Conservation (phyloP, 2,113 vertebrate genomes). For the Neofelis nebulosa region DNA sequence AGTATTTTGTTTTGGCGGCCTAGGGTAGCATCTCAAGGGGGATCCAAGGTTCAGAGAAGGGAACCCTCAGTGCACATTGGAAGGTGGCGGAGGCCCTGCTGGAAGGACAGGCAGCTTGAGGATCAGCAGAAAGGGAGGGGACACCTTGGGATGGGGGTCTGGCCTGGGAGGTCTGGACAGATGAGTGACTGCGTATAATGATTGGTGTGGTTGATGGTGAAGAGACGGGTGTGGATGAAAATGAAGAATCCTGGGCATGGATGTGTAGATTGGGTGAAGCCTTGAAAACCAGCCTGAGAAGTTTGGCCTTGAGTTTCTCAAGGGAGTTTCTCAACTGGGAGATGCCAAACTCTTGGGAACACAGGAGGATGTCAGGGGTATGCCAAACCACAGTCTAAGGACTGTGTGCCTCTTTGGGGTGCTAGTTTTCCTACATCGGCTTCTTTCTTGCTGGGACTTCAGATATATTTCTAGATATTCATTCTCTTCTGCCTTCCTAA, state of each 20-base stretch:
- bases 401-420: neutral
- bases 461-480: neutral
- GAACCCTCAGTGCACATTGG: rapidly evolving
- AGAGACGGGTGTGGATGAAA: neutral
- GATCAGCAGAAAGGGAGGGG: neutral
- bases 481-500: neutral
- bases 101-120: neutral
- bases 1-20: neutral
- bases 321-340: neutral
- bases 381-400: neutral
- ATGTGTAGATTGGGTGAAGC: neutral
- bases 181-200: rapidly evolving
- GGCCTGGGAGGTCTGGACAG: neutral
- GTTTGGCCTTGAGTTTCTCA: neutral
- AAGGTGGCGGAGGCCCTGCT: neutral
- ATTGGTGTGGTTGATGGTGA: neutral
- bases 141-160: no score
- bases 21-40: neutral
- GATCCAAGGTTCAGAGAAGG: neutral
- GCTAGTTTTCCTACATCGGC: neutral
- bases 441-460: neutral
- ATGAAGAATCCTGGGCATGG: neutral
- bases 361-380: neutral
- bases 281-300: neutral
- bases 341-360: neutral